Evolutionary conservation across 23 tunicate genomes (phyloP).

Genomic region (Corella eumyota): DNA sequence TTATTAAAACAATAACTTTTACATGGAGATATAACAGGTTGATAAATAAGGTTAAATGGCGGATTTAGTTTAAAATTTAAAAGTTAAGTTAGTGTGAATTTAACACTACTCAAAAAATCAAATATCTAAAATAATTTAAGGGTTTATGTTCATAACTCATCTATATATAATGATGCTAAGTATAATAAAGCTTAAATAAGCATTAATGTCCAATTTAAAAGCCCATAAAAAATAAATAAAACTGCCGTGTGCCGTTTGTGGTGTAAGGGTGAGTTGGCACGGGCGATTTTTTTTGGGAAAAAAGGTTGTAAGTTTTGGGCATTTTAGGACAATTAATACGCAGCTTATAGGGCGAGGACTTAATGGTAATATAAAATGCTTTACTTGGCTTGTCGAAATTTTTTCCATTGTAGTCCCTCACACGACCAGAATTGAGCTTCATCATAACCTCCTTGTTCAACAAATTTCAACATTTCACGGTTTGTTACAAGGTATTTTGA

Average conservation of each 20-base stretch:
- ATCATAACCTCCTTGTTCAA: constrained; percentile 62
- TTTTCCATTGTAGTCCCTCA: constrained; percentile 73
- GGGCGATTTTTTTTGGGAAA: no score
- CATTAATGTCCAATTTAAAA: no score
- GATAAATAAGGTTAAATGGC: background rate
- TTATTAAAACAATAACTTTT: background rate
- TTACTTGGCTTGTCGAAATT: constrained; percentile 51
- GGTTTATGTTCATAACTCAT: background rate
- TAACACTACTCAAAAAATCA: background rate
- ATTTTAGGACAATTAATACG: no score
- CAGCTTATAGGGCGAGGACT: no score
- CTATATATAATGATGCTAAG: no score
- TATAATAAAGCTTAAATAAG: no score
- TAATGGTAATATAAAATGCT: no score
- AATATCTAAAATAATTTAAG: background rate
- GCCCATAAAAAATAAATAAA: no score
- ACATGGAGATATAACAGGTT: no score
- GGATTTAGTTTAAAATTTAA: background rate
- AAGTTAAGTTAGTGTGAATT: background rate
- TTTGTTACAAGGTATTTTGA: constrained; percentile 80
- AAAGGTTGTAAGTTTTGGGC: no score
- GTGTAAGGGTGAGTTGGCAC: no score
- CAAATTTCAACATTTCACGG: constrained; percentile 58
- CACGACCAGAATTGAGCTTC: constrained; percentile 43
- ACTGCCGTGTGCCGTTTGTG: no score